phyloP scores from a whole-genome alignment of 2,888 invertebrate genomes.

The Alloscopus bannaensis region DNA sequence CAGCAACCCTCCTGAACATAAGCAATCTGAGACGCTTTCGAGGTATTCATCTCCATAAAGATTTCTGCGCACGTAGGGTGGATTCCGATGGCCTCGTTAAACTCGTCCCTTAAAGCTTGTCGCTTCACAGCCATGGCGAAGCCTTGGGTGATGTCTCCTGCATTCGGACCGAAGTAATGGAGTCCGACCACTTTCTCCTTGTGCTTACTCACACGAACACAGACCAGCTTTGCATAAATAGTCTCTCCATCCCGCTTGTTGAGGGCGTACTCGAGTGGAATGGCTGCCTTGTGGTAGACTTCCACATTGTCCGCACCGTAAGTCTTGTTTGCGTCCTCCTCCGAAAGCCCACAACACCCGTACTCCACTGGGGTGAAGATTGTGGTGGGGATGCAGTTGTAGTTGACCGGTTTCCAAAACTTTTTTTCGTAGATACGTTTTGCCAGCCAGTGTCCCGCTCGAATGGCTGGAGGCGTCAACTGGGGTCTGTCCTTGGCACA shows the following conservation, averaged over 20 bases:
- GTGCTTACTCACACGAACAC: constrained; percentile 74
- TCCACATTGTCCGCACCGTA: constrained; percentile 78
- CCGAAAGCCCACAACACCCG: constrained; percentile 79
- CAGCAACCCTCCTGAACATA: constrained; percentile 30
- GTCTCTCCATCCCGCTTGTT: constrained; percentile 31
- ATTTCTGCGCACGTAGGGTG: constrained; percentile 81
- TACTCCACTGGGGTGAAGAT: constrained; percentile 82
- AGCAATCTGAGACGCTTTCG: constrained; percentile 77
- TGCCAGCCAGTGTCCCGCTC: constrained; percentile 79
- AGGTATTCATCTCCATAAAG: constrained; percentile 77
- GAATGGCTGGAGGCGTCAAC: constrained; percentile 77
- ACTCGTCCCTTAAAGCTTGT: constrained; percentile 78
- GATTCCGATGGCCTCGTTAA: constrained; percentile 79
- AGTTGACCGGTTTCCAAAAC: constrained; percentile 74
- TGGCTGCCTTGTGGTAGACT: constrained; percentile 79
- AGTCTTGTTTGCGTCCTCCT: constrained; percentile 78
- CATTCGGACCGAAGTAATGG: constrained; percentile 77
- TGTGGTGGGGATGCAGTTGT: constrained; percentile 79
- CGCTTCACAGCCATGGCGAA: constrained; percentile 78
- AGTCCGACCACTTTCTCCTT: constrained; percentile 73
- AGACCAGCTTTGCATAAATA: constrained; percentile 75
- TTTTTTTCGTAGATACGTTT: constrained; percentile 70
- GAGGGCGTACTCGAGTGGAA: constrained; percentile 73
- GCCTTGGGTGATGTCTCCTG: constrained; percentile 81
- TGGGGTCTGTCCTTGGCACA: constrained; percentile 78